A percentile compares a stretch with the other conserved stretches of the same genome.
Evolutionary conservation across 92 coral and sea anemone genomes (phyloP).

Genomic region (Epizoanthus illoricatus): DNA sequence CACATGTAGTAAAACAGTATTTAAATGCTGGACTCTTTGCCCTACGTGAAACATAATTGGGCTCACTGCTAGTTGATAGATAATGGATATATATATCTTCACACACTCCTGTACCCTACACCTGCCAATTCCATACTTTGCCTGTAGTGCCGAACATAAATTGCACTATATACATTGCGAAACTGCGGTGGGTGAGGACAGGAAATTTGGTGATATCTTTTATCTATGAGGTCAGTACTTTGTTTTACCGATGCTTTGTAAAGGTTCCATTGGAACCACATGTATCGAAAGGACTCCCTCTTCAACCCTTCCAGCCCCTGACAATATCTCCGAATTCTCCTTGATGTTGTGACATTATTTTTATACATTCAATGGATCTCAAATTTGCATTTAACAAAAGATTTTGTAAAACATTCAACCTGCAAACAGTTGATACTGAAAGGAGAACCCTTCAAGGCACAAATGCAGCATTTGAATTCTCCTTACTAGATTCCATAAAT

Average conservation of each 20-base stretch:
- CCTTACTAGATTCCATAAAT: no score
- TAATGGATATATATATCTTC: no score
- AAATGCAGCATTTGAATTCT: no score
- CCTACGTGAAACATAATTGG: no score
- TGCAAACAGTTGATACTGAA: neutral
- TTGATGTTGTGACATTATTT: neutral
- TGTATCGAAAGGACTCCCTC: neutral
- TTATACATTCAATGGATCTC: neutral
- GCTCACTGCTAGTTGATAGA: no score
- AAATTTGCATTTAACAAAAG: neutral
- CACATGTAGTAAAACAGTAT: no score
- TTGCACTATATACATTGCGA: no score
- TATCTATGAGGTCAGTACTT: neutral
- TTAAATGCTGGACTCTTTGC: no score
- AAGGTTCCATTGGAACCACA: neutral
- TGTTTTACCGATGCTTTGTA: neutral
- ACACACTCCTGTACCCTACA: no score
- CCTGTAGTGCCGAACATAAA: no score
- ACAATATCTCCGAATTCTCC: conserved; percentile 10
- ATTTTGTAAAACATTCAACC: neutral
- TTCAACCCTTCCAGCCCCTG: conserved; percentile 4
- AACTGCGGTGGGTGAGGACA: neutral
- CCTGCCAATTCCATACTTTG: no score
- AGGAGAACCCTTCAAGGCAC: no score
- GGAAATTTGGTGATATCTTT: neutral